Percentiles rank a stretch among this genome's conserved stretches.
Conservation (phyloP, 2,113 vertebrate genomes). For the Andinoacara biseriatus region DNA sequence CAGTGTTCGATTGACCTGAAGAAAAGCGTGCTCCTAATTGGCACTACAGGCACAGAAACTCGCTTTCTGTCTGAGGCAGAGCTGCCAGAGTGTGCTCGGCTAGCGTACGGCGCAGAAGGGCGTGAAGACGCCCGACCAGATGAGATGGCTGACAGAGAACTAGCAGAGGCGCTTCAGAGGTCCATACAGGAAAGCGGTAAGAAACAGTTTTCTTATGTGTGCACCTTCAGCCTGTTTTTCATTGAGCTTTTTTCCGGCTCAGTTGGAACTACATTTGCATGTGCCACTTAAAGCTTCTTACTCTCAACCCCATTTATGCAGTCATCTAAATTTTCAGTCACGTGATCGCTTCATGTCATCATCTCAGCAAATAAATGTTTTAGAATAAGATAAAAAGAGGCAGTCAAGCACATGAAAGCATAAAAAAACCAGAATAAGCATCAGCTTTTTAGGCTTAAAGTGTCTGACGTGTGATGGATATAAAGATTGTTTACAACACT, state of each 20-base stretch:
- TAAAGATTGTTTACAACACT: not conserved
- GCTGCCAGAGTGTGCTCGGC: constrained; percentile 92
- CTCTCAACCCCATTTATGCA: constrained; percentile 60
- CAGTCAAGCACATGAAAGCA: not conserved
- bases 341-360: constrained; percentile 59
- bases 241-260: constrained; percentile 43
- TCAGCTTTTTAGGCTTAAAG: constrained; percentile 26
- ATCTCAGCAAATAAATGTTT: constrained; percentile 34
- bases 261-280: constrained; percentile 68
- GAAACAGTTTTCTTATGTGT: constrained; percentile 11
- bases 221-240: constrained; percentile 37
- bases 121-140: constrained; percentile 88
- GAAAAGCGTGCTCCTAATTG: constrained; percentile 93
- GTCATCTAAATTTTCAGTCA: constrained; percentile 55
- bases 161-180: constrained; percentile 95
- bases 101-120: constrained; percentile 89
- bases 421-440: not conserved
- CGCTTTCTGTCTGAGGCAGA: constrained; percentile 93
- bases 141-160: constrained; percentile 92
- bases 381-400: not conserved
- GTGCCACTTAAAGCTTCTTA: constrained; percentile 70
- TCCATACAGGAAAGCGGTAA: constrained; percentile 97
- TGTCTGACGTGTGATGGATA: not conserved
- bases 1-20: constrained; percentile 98
- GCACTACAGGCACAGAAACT: constrained; percentile 94